Base-by-base conservation (phyloP, 2,888 invertebrate genomes). In the Drosophila kuntzei region DNA sequence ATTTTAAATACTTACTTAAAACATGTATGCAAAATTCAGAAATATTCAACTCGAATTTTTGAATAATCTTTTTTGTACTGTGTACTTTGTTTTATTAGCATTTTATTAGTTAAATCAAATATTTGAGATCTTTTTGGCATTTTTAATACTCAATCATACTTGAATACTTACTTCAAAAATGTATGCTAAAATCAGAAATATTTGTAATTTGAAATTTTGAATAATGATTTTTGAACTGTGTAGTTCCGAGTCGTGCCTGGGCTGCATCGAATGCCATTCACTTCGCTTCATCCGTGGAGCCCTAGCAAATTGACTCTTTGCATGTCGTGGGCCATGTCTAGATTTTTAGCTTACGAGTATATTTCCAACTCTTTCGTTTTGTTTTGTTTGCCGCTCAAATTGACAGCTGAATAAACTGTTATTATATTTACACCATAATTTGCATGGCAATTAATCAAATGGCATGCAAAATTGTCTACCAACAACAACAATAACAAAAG, bases 361-460 rank as follows among this genome's bases (percentile, higher is more conserved):
- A 5, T 59, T 62, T 66, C n/a, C 34, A 22, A 41, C 18, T 34
- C n/a, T 53, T 51, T 53, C 37, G 34, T 34, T 53, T 62, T 51
- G 78, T 78, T 79, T 68, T 66, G 61, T 70, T 79, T 66, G 76
- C 86, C 70, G 66, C 74, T 62, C 60, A 76, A 87, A 90, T 87
- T 87, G 87, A 87, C 87, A 87, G 87, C 89, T 90, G 90, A 87
- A 90, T 90, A 89, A 90, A 87, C 90, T 90, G 87, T 90, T 87
- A 87, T 87, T 89, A 86, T 86, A 86, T 86, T 86, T 86, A 86
- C 86, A 86, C 80, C 88, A 88, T 83, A 89, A 90, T 90, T 88
- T 84, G 89, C 89, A 81, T 82, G 84, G 89, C 87, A 89, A 89
- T 89, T 90, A 89, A 89, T 89, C 89, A 89, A 88, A 88, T 86